Conservation (phyloP, 2,888 invertebrate species). For the Caenorhabditis uteleia region DNA sequence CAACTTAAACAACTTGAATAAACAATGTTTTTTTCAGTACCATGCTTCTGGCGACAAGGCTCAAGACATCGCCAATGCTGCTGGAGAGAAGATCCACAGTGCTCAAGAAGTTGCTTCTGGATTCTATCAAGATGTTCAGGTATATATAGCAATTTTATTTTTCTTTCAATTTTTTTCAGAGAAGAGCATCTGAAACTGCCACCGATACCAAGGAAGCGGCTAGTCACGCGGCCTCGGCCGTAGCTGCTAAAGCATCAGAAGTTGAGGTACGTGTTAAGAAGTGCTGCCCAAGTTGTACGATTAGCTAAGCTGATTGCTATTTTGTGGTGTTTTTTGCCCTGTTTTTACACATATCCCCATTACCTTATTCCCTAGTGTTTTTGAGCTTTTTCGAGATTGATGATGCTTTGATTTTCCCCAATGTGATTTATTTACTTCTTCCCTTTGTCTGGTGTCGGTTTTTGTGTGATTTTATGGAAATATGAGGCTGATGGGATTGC, state of each 20-base stretch:
- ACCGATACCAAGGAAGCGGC: conserved; percentile 21
- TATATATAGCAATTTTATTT: not conserved
- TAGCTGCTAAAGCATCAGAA: conserved; percentile 20
- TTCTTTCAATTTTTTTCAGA: conserved; percentile 13
- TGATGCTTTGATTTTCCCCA: not conserved
- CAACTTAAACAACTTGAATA: too few species aligned
- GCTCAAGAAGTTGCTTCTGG: conserved; percentile 25
- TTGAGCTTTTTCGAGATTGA: not conserved
- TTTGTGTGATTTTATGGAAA: too few species aligned
- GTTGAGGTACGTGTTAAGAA: conserved; percentile 39
- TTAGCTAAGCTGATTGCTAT: conserved; percentile 10
- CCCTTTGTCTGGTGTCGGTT: too few species aligned
- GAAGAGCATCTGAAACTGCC: conserved; percentile 18
- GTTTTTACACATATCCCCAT: too few species aligned
- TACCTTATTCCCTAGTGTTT: not conserved
- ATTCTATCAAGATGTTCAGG: conserved; percentile 22
- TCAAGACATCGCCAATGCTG: not conserved
- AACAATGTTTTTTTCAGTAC: not conserved
- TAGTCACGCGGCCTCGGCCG: not conserved
- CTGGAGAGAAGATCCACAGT: conserved; percentile 18
- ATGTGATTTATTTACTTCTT: too few species aligned
- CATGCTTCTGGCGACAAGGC: not conserved
- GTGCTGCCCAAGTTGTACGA: conserved; percentile 25
- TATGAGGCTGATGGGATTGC: too few species aligned
- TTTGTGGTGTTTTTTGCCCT: not conserved